Percentiles rank a stretch among this genome's conserved stretches.
These are phyloP conservation scores for Agapornis roseicollis DNA, from an alignment of 2,113 vertebrate genomes.

Conservation along the genomic window DNA sequence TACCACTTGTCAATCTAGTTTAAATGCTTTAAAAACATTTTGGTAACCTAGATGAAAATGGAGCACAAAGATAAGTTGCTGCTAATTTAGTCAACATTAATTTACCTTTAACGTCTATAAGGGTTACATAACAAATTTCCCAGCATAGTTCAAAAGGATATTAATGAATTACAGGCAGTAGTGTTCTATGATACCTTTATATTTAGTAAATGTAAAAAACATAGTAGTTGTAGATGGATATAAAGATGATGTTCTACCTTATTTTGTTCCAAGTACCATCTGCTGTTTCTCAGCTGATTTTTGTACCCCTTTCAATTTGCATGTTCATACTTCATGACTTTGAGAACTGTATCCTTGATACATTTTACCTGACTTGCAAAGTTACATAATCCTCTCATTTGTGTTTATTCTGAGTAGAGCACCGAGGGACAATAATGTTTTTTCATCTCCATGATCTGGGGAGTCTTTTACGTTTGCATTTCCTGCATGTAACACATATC, in stretches of 20 bases:
- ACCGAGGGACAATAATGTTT: not conserved
- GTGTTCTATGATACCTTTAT: constrained; percentile 27
- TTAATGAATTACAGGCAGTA: constrained; percentile 35
- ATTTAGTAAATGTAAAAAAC: not conserved
- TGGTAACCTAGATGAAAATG: not conserved
- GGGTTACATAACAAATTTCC: constrained; percentile 6
- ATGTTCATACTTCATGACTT: not conserved
- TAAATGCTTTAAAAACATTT: not conserved
- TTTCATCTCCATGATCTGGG: not conserved
- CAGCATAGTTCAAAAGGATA: constrained; percentile 35
- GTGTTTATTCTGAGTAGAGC: not conserved
- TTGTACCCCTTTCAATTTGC: not conserved
- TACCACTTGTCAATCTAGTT: constrained; percentile 56
- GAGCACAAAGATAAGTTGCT: not conserved
- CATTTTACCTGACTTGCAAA: not conserved
- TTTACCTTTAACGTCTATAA: not conserved
- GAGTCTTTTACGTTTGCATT: not conserved
- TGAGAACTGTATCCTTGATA: not conserved
- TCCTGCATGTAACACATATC: not conserved
- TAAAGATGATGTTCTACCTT: not conserved
- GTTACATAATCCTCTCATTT: not conserved
- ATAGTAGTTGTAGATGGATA: not conserved
- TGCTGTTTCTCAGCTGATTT: not conserved
- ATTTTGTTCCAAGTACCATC: not conserved
- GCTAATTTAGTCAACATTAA: not conserved